Evolutionary conservation across 1,140 invertebrate species (phyloP).

Genomic region (Bicyclus anynana): DNA sequence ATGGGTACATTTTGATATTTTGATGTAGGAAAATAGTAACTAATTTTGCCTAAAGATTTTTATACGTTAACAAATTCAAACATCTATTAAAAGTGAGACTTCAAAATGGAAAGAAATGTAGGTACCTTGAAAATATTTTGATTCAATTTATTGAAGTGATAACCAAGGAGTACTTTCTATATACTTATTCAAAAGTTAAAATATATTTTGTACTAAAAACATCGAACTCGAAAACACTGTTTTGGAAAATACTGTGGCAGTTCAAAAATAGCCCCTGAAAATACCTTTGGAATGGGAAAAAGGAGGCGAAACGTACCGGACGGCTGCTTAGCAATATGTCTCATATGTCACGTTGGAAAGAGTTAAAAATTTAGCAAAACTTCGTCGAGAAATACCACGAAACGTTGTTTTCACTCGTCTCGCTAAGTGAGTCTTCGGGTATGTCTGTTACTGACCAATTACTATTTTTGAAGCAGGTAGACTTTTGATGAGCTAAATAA

Average conservation of each 20-base stretch:
- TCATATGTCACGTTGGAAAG: constrained; percentile 15
- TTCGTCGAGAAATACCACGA: constrained; percentile 15
- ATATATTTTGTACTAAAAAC: too few relatives aligned
- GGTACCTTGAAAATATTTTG: too few relatives aligned
- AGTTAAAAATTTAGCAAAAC: constrained; percentile 27
- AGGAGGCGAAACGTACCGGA: constrained; percentile 4
- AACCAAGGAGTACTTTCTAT: too few relatives aligned
- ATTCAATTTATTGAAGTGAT: too few relatives aligned
- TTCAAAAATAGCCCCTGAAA: background rate
- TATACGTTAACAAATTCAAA: too few relatives aligned
- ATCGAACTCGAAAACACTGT: too few relatives aligned
- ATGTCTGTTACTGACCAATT: constrained; percentile 19
- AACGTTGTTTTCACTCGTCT: constrained; percentile 20
- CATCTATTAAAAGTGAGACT: too few relatives aligned
- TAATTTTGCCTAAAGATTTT: too few relatives aligned
- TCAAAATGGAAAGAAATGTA: too few relatives aligned
- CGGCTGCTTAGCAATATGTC: constrained; percentile 18
- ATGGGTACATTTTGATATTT: too few relatives aligned
- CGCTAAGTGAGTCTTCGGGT: constrained; percentile 10
- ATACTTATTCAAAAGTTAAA: too few relatives aligned
- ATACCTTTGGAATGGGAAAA: background rate
- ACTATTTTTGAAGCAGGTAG: background rate
- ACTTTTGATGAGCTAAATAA: background rate
- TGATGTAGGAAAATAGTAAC: too few relatives aligned
- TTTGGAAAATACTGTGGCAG: background rate